Evolutionary conservation across 1,140 invertebrate species (phyloP).

Genomic region (Phthorimaea operculella): DNA sequence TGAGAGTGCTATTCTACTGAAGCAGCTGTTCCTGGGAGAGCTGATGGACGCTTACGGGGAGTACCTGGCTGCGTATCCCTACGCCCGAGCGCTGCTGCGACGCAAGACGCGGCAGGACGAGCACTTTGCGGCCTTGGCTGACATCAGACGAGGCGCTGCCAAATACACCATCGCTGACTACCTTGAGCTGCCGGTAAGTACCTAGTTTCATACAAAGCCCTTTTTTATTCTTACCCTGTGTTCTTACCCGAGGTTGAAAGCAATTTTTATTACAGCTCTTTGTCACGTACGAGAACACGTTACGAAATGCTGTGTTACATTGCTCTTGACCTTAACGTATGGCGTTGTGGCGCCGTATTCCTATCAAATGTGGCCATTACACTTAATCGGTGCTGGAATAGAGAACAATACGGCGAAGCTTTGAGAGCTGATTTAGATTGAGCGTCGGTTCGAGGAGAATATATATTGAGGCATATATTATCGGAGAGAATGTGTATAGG

Average conservation of each 20-base stretch:
- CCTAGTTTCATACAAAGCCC: neutral
- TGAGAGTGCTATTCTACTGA: slow-evolving; percentile 60
- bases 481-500: too few relatives aligned
- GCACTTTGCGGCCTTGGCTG: slow-evolving; percentile 58
- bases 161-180: slow-evolving; percentile 60
- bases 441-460: slow-evolving; percentile 16
- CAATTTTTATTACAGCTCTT: neutral
- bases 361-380: slow-evolving; percentile 46
- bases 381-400: slow-evolving; percentile 36
- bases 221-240: neutral
- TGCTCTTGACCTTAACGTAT: slow-evolving; percentile 28
- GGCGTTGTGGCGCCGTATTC: slow-evolving; percentile 20
- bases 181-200: slow-evolving; percentile 63
- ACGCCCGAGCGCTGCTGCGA: slow-evolving; percentile 49
- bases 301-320: slow-evolving; percentile 23
- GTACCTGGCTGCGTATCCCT: slow-evolving; percentile 54
- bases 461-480: too few relatives aligned
- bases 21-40: slow-evolving; percentile 61
- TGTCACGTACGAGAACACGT: slow-evolving; percentile 1
- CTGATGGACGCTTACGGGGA: slow-evolving; percentile 60
- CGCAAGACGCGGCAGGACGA: slow-evolving; percentile 56
- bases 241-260: neutral
- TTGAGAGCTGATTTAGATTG: slow-evolving; percentile 46
- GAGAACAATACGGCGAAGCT: slow-evolving; percentile 42
- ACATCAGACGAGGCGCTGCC: slow-evolving; percentile 58